Evolutionary conservation across 1,140 invertebrate species (phyloP).

Genomic region (Macrostomum lignano): DNA sequence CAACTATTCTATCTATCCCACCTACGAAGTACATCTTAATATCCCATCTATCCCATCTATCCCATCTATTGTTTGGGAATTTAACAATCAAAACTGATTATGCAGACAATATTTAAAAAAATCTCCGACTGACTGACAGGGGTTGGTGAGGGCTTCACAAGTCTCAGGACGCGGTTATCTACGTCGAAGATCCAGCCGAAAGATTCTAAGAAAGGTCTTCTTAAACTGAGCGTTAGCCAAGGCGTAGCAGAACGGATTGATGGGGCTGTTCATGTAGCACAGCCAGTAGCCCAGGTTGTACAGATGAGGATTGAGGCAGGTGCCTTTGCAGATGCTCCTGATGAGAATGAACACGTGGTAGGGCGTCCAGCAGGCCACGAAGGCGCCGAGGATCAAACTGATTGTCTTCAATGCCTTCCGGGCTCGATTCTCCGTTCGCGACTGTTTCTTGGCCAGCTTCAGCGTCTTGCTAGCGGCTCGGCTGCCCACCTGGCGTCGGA

Average conservation of each 20-base stretch:
- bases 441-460: too few relatives aligned
- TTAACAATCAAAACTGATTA: too few relatives aligned
- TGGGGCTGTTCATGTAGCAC: constrained; percentile 88
- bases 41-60: too few relatives aligned
- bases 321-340: constrained; percentile 13
- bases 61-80: too few relatives aligned
- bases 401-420: constrained; percentile 80
- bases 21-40: too few relatives aligned
- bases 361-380: constrained; percentile 86
- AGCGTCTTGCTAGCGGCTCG: too few relatives aligned
- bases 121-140: too few relatives aligned
- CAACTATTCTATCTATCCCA: too few relatives aligned
- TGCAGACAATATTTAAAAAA: too few relatives aligned
- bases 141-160: too few relatives aligned
- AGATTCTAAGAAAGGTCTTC: constrained; percentile 4
- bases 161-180: too few relatives aligned
- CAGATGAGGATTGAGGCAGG: constrained; percentile 3
- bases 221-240: constrained; percentile 34
- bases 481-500: too few relatives aligned
- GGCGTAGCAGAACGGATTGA: constrained; percentile 95
- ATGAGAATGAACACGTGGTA: constrained; percentile 46
- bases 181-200: constrained; percentile 35
- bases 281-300: constrained; percentile 47
- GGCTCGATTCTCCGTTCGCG: constrained; percentile 46
- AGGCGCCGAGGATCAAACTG: constrained; percentile 66